phyloP scores from a whole-genome alignment of 2,888 invertebrate species.

The Allophyes oxyacanthae region DNA sequence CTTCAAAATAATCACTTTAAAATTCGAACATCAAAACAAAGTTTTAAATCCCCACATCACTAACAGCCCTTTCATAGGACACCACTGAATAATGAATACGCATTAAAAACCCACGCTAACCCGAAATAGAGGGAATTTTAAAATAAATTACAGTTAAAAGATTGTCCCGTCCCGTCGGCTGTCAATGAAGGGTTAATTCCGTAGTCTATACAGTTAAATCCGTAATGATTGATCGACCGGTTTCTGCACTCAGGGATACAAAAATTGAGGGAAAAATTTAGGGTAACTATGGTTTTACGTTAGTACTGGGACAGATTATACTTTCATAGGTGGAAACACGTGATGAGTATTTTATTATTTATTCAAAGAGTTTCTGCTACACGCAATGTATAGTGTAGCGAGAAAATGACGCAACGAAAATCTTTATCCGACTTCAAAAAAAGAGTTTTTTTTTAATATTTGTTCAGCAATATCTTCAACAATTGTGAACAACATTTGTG shows the following conservation, averaged over 20 bases:
- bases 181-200: slow-evolving; percentile 75
- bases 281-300: slow-evolving; percentile 13
- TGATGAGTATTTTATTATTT: too few relatives aligned
- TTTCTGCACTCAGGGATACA: slow-evolving; percentile 60
- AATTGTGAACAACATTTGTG: too few relatives aligned
- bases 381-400: too few relatives aligned
- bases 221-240: slow-evolving; percentile 79
- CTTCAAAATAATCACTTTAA: not conserved
- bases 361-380: too few relatives aligned
- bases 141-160: slow-evolving; percentile 28
- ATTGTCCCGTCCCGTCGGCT: slow-evolving; percentile 32
- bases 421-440: too few relatives aligned
- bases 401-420: too few relatives aligned
- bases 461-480: too few relatives aligned
- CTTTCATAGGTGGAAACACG: too few relatives aligned
- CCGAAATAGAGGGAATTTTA: slow-evolving; percentile 11
- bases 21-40: slow-evolving; percentile 5
- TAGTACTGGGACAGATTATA: not conserved
- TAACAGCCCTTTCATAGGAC: not conserved
- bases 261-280: slow-evolving; percentile 48
- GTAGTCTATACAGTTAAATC: slow-evolving; percentile 71
- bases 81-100: not conserved
- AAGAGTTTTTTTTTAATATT: too few relatives aligned
- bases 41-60: not conserved
- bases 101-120: slow-evolving; percentile 7